A percentile compares a stretch with the other conserved stretches of the same genome.
Conservation (phyloP, 2,797 vertebrate genomes). For the Acanthiza pusilla region DNA sequence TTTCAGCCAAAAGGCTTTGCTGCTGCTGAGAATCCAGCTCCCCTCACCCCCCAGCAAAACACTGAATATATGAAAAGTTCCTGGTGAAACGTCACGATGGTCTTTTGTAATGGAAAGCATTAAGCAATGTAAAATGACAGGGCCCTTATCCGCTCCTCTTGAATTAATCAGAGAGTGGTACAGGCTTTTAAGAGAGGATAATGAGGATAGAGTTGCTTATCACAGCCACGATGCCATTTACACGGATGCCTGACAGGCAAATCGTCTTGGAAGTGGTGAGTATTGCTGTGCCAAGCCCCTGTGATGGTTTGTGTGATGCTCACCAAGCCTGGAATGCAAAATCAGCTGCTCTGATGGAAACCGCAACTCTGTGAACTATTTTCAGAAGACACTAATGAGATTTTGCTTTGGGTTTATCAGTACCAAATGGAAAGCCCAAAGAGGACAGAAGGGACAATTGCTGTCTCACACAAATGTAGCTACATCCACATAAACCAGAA, state of each 20-base stretch:
- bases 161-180: constrained; percentile 12
- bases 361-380: background rate
- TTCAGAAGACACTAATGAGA: background rate
- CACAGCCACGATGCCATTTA: background rate
- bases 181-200: constrained; percentile 5
- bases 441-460: background rate
- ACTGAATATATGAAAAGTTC: background rate
- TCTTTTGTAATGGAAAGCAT: background rate
- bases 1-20: background rate
- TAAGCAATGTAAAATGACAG: background rate
- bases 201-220: constrained; percentile 9
- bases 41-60: accelerated
- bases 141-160: background rate
- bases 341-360: background rate
- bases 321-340: background rate
- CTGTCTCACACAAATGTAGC: background rate
- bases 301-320: background rate
- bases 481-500: background rate
- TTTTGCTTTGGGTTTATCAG: background rate
- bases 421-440: background rate
- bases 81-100: background rate
- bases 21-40: background rate
- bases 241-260: background rate
- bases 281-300: background rate
- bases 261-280: background rate